Conservation (phyloP, 2,113 vertebrate species). For the Actenoides lindsayi region DNA sequence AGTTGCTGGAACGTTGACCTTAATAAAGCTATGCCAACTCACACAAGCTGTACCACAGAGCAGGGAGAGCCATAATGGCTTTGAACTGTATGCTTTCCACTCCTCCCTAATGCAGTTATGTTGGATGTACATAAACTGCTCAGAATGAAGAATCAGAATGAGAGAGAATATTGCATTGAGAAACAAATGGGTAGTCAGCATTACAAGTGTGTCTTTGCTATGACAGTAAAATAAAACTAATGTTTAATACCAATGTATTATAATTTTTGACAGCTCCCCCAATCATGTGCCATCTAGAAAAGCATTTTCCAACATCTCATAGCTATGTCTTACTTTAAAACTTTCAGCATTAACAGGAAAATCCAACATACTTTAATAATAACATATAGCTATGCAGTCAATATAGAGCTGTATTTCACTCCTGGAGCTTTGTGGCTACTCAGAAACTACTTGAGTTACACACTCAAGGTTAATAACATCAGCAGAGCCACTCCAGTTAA, state of each 20-base stretch:
- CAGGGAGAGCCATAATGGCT: background rate
- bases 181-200: background rate
- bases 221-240: background rate
- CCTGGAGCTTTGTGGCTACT: slow-evolving; percentile 1
- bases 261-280: background rate
- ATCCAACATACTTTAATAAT: slow-evolving; percentile 12
- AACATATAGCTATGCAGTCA: slow-evolving; percentile 32
- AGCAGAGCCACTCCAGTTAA: slow-evolving; percentile 54
- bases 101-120: background rate
- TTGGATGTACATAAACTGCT: background rate
- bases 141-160: background rate
- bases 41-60: background rate
- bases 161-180: background rate
- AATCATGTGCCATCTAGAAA: background rate
- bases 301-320: background rate
- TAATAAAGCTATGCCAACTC: background rate
- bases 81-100: background rate
- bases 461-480: background rate
- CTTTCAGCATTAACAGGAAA: slow-evolving; percentile 10
- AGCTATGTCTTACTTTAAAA: background rate
- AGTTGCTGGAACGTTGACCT: background rate
- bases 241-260: background rate
- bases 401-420: slow-evolving; percentile 22
- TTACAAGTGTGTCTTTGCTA: background rate
- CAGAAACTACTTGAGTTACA: slow-evolving; percentile 46